Evolutionary conservation across 2,888 invertebrate species (phyloP).

Genomic region (Leucophenga montana): DNA sequence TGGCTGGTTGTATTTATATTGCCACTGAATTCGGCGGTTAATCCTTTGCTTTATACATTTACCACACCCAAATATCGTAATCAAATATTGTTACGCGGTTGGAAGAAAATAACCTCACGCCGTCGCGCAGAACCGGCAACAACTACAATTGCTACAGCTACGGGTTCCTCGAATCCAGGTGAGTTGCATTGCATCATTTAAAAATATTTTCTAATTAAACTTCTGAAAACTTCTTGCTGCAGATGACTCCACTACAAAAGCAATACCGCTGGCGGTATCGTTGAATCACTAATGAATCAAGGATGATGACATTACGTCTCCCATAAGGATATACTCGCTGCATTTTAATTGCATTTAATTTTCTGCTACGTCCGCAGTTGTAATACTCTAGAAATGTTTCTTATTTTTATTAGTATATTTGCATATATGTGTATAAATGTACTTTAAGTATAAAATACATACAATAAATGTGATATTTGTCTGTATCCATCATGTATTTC

Average conservation of each 20-base stretch:
- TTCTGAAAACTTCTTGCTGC: conserved; percentile 23
- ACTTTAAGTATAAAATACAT: conserved; percentile 39
- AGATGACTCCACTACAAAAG: conserved; percentile 62
- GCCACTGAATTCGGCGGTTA: conserved; percentile 80
- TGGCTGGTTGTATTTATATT: conserved; percentile 81
- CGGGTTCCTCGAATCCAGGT: conserved; percentile 69
- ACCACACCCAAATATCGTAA: conserved; percentile 79
- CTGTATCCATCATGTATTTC: not conserved
- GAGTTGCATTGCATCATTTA: conserved; percentile 4
- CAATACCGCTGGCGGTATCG: conserved; percentile 56
- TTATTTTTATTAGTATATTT: conserved; percentile 36
- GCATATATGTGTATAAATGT: conserved; percentile 43
- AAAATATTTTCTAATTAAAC: not conserved
- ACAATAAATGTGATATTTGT: conserved; percentile 63
- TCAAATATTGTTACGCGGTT: conserved; percentile 72
- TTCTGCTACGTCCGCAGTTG: not conserved
- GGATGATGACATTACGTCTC: not conserved
- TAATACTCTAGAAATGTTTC: too few relatives aligned
- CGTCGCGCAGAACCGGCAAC: conserved; percentile 68
- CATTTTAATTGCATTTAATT: conserved; percentile 16
- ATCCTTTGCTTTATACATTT: conserved; percentile 80
- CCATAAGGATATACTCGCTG: not conserved
- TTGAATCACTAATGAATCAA: conserved; percentile 44
- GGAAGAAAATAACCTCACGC: conserved; percentile 72
- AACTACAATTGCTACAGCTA: conserved; percentile 65